These are phyloP conservation scores for Gobius niger DNA, from an alignment of 2,113 vertebrate species.

Conservation along the genomic window DNA sequence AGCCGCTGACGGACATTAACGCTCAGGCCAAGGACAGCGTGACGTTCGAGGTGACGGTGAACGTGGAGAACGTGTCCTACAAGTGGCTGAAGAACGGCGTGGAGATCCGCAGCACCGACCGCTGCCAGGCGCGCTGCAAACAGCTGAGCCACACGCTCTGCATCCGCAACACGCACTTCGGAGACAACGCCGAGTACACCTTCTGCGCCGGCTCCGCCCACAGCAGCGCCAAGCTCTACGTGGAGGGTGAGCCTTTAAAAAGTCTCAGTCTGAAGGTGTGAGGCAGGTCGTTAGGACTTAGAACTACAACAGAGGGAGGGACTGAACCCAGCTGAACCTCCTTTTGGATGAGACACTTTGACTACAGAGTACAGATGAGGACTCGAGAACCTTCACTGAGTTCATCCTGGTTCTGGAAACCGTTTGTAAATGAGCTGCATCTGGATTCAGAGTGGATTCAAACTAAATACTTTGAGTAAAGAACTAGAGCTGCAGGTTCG, in stretches of 20 bases:
- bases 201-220: slow-evolving; percentile 89
- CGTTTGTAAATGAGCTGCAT: too few species aligned
- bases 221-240: slow-evolving; percentile 85
- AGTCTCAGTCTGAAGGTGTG: too few species aligned
- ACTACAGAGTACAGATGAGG: too few species aligned
- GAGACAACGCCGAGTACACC: slow-evolving; percentile 90
- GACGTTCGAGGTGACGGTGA: slow-evolving; percentile 93
- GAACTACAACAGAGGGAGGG: too few species aligned
- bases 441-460: too few species aligned
- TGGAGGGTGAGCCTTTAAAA: slow-evolving; percentile 80
- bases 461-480: too few species aligned
- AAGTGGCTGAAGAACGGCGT: slow-evolving; percentile 97
- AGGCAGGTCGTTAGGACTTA: too few species aligned
- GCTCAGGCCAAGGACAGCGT: slow-evolving; percentile 96
- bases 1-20: slow-evolving; percentile 90
- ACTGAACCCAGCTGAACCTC: too few species aligned
- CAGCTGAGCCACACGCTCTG: slow-evolving; percentile 89
- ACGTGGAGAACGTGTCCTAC: slow-evolving; percentile 91
- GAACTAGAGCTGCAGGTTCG: too few species aligned
- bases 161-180: slow-evolving; percentile 95
- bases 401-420: too few species aligned
- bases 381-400: too few species aligned
- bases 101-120: slow-evolving; percentile 93
- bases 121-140: slow-evolving; percentile 89
- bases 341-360: too few species aligned